phyloP scores from a whole-genome alignment of 2,888 invertebrate genomes.

The Empis livida region DNA sequence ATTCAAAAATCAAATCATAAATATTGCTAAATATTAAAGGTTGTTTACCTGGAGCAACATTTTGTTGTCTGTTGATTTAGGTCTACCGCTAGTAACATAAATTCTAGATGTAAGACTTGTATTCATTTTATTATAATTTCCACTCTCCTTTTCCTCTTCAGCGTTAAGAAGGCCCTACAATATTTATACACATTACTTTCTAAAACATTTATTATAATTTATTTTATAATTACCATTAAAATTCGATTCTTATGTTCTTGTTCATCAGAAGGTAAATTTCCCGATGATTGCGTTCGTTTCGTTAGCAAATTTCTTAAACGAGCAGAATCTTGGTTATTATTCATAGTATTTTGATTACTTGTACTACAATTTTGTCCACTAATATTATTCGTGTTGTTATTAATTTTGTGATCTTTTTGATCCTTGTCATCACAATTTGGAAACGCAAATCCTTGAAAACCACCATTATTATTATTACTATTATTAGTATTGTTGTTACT shows the following conservation, averaged over 20 bases:
- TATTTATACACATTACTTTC: not conserved
- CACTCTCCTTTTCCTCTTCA: conserved; percentile 33
- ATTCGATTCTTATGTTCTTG: conserved; percentile 27
- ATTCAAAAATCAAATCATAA: too few species aligned
- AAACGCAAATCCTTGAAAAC: conserved; percentile 16
- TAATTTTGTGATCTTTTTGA: conserved; percentile 20
- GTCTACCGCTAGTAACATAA: too few species aligned
- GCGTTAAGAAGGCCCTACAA: conserved; percentile 20
- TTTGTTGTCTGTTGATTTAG: conserved; percentile 36
- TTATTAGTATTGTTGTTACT: conserved; percentile 21
- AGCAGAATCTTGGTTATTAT: conserved; percentile 33
- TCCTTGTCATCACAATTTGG: conserved; percentile 19
- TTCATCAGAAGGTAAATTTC: conserved; percentile 18
- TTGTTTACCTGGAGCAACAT: conserved; percentile 51
- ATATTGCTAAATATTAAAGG: too few species aligned
- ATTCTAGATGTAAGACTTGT: not conserved
- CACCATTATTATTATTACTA: conserved; percentile 15
- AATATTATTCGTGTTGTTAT: conserved; percentile 37
- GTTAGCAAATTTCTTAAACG: conserved; percentile 39
- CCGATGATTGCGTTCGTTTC: conserved; percentile 26
- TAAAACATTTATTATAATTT: not conserved
- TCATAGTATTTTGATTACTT: conserved; percentile 13
- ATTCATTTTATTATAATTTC: conserved; percentile 13
- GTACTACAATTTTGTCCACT: conserved; percentile 18
- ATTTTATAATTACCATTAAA: conserved; percentile 17